phyloP scores from a whole-genome alignment of 2,888 invertebrate species.

The Apantesis nais region DNA sequence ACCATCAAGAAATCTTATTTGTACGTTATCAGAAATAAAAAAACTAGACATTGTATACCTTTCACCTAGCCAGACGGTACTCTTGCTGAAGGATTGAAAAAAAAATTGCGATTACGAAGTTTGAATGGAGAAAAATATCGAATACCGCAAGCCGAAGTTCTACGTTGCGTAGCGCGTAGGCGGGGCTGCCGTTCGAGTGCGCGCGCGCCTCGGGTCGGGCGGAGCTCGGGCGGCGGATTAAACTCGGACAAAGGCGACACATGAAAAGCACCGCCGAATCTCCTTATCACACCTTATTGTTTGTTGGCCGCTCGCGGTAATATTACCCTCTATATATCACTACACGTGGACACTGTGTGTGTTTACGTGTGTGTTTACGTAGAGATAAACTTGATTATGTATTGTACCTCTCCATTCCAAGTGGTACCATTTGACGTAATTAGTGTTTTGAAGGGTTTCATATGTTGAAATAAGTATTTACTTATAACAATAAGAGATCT shows the following conservation, averaged over 20 bases:
- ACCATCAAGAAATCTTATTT: background rate
- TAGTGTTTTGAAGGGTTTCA: slow-evolving; percentile 33
- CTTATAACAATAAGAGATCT: background rate
- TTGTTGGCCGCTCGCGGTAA: slow-evolving; percentile 68
- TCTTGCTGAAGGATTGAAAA: background rate
- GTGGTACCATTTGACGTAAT: slow-evolving; percentile 38
- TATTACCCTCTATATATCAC: slow-evolving; percentile 79
- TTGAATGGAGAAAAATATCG: background rate
- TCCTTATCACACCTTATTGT: slow-evolving; percentile 81
- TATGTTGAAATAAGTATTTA: slow-evolving; percentile 27
- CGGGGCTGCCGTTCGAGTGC: slow-evolving; percentile 37
- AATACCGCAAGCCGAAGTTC: slow-evolving; percentile 10
- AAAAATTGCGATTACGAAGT: background rate
- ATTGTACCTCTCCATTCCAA: slow-evolving; percentile 40
- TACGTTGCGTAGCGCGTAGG: slow-evolving; percentile 57
- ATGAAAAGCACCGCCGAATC: slow-evolving; percentile 81
- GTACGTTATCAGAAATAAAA: background rate
- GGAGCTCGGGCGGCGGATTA: slow-evolving; percentile 68
- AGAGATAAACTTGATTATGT: slow-evolving; percentile 52
- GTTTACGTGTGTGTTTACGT: slow-evolving; percentile 53
- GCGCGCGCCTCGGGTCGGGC: slow-evolving; percentile 41
- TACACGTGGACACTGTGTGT: slow-evolving; percentile 62
- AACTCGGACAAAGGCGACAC: slow-evolving; percentile 77
- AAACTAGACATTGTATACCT: background rate
- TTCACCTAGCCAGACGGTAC: background rate